Evolutionary conservation across 64 coral and sea anemone species (phyloP).

Genomic region (Orbicella faveolata): DNA sequence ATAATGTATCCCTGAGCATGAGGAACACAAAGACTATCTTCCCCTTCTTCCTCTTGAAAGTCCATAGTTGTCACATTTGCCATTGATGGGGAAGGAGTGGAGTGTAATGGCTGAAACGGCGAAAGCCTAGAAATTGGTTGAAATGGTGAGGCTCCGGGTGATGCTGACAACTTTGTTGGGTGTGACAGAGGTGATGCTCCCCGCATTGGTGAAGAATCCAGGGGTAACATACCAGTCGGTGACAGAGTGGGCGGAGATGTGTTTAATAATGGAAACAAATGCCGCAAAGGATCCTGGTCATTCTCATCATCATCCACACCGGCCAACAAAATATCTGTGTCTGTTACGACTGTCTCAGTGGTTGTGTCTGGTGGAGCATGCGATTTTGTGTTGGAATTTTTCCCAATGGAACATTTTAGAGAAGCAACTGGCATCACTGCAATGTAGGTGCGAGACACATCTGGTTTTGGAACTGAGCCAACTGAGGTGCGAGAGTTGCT

Average conservation of each 20-base stretch:
- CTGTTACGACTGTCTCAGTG: conserved; percentile 82
- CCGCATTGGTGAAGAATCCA: conserved; percentile 69
- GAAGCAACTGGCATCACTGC: conserved; percentile 74
- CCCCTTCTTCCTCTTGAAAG: conserved; percentile 21
- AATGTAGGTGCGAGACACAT: conserved; percentile 84
- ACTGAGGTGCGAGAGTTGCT: conserved; percentile 58
- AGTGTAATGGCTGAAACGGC: conserved; percentile 84
- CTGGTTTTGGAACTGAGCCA: conserved; percentile 61
- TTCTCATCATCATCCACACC: conserved; percentile 90
- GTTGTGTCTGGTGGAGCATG: conserved; percentile 69
- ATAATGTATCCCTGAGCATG: conserved; percentile 82
- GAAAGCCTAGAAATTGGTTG: conserved; percentile 86
- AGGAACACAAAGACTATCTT: conserved; percentile 51
- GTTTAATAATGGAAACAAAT: conserved; percentile 85
- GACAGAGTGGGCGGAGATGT: conserved; percentile 60
- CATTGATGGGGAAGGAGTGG: conserved; percentile 72
- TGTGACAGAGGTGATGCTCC: conserved; percentile 58
- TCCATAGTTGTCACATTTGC: conserved; percentile 42
- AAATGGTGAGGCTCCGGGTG: conserved; percentile 77
- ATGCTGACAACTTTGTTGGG: conserved; percentile 50
- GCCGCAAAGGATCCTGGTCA: conserved; percentile 66
- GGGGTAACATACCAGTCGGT: conserved; percentile 53
- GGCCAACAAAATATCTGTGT: conserved; percentile 88
- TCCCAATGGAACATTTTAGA: conserved; percentile 60
- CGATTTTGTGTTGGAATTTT: conserved; percentile 30